These are phyloP conservation scores for Talpa occidentalis DNA, from an alignment of 2,113 vertebrate species.

Conservation along the genomic window DNA sequence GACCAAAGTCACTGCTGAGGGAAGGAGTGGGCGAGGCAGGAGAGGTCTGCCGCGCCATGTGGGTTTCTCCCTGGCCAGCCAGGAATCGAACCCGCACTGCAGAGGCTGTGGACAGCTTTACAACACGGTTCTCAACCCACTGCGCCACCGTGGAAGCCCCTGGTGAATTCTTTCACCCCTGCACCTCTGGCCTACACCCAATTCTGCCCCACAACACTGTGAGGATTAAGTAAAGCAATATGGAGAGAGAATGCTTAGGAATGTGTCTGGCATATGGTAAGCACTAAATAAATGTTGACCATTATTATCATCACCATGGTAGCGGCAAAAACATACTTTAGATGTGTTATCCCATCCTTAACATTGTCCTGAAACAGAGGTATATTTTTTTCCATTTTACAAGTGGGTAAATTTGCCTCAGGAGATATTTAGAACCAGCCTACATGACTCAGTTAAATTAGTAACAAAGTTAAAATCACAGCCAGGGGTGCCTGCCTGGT, in stretches of 20 bases:
- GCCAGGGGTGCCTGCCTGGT: too few relatives aligned
- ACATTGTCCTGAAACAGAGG: not conserved
- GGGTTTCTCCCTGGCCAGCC: too few relatives aligned
- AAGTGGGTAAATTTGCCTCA: not conserved
- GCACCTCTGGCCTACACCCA: too few relatives aligned
- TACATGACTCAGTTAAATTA: not conserved
- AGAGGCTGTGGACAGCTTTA: too few relatives aligned
- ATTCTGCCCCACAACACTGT: too few relatives aligned
- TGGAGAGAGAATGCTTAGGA: not conserved
- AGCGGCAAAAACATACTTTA: not conserved
- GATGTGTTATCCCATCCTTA: not conserved
- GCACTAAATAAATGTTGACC: not conserved
- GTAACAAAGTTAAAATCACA: slow-evolving; percentile 28
- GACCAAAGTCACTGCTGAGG: too few relatives aligned
- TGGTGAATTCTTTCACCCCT: too few relatives aligned
- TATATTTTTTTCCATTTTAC: not conserved
- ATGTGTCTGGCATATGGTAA: not conserved
- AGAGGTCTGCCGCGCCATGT: too few relatives aligned
- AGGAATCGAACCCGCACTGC: too few relatives aligned
- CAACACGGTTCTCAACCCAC: too few relatives aligned
- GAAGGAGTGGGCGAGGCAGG: too few relatives aligned
- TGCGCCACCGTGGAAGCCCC: too few relatives aligned
- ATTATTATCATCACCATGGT: not conserved
- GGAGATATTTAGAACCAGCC: not conserved
- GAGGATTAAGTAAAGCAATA: not conserved